These are phyloP conservation scores for Scaptomyza pallida DNA, from an alignment of 1,140 invertebrate species.

Conservation along the genomic window DNA sequence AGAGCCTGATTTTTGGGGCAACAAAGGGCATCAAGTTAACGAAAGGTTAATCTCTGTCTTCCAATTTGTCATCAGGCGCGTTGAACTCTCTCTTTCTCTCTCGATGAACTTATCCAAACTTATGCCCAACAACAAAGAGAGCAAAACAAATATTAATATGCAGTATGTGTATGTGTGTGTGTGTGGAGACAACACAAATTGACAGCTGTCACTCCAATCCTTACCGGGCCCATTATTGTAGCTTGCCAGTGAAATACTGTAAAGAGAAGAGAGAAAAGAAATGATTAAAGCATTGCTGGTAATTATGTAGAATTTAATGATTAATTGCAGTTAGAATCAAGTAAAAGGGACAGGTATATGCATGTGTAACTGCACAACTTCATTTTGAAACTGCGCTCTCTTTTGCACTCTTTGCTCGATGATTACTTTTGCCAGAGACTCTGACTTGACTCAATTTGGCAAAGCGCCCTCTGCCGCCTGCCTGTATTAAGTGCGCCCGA, in stretches of 20 bases:
- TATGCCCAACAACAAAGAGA: not conserved
- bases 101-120: slow-evolving; percentile 6
- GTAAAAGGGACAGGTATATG: not conserved
- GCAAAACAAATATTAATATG: slow-evolving; percentile 2
- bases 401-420: not conserved
- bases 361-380: not conserved
- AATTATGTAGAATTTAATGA: not conserved
- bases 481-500: slow-evolving; percentile 31
- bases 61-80: not conserved
- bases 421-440: not conserved
- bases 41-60: not conserved
- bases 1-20: too few relatives aligned
- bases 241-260: slow-evolving; percentile 99
- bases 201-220: slow-evolving; percentile 72
- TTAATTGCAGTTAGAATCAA: not conserved
- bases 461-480: not conserved
- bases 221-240: slow-evolving; percentile 99
- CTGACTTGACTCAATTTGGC: not conserved
- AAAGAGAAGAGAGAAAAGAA: slow-evolving; percentile 85
- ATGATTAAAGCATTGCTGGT: slow-evolving; percentile 10
- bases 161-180: not conserved
- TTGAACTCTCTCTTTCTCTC: too few relatives aligned
- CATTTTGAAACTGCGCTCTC: not conserved
- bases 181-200: not conserved
- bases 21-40: not conserved